Percentiles rank a stretch among this genome's conserved stretches.
Evolutionary conservation across 2,888 invertebrate genomes (phyloP).

Genomic region (Nephrotoma guestfalica): DNA sequence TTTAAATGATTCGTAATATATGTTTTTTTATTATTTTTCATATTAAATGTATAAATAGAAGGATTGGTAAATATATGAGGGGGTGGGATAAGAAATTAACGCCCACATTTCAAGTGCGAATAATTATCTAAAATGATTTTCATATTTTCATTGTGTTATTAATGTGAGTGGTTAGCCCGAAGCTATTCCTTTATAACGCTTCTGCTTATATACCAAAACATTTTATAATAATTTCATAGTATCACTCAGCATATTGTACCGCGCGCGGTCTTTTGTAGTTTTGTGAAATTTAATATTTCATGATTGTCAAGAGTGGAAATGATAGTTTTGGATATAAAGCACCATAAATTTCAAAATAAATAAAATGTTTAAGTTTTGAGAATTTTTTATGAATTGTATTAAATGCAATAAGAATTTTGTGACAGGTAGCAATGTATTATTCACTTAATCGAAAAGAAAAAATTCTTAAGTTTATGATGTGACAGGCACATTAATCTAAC

Average conservation of each 20-base stretch:
- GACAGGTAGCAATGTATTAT: background rate
- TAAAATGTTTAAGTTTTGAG: background rate
- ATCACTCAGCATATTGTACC: too few species aligned
- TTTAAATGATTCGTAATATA: background rate
- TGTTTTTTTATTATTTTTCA: background rate
- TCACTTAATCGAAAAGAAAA: background rate
- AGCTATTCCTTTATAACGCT: too few species aligned
- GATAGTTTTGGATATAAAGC: background rate
- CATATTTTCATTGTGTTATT: background rate
- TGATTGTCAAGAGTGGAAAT: background rate
- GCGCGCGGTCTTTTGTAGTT: background rate
- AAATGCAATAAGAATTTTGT: background rate
- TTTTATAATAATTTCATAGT: too few species aligned
- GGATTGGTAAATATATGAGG: background rate
- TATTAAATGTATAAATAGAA: too few species aligned
- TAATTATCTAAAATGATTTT: background rate
- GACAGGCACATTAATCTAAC: background rate
- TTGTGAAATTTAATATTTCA: background rate
- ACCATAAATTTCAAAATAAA: background rate
- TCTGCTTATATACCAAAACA: too few species aligned
- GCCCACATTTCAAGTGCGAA: background rate
- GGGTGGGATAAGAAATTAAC: background rate
- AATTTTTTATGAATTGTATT: background rate
- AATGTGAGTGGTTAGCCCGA: too few species aligned
- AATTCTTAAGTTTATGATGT: background rate